Evolutionary conservation across 2,797 vertebrate species (phyloP).

Genomic region (Vireo griseus): DNA sequence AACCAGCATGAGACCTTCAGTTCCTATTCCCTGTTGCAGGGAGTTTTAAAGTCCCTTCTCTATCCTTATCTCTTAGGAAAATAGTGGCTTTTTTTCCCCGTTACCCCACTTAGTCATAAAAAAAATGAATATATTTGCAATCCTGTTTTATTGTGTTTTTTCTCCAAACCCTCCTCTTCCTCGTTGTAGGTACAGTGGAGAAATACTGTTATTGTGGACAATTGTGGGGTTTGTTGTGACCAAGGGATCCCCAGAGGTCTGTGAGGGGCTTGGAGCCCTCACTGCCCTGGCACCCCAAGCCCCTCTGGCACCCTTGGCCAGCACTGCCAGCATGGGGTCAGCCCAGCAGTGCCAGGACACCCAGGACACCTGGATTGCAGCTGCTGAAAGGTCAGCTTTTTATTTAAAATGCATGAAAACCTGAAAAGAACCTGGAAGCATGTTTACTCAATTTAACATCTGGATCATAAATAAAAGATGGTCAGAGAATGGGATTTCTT

Average conservation of each 20-base stretch:
- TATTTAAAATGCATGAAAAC: background rate
- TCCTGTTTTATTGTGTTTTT: background rate
- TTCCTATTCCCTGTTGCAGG: background rate
- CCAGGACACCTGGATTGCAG: fast-evolving
- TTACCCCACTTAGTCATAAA: background rate
- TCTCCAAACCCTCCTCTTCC: background rate
- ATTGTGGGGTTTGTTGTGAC: background rate
- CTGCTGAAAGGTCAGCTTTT: fast-evolving
- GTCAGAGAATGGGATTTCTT: background rate
- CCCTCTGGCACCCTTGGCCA: background rate
- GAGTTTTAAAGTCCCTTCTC: background rate
- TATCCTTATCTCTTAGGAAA: background rate
- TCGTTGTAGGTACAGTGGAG: background rate
- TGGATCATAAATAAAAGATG: slow-evolving; percentile 4
- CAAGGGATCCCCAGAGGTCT: background rate
- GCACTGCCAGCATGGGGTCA: background rate
- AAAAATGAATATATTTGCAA: background rate
- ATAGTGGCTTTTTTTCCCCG: fast-evolving
- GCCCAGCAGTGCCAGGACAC: background rate
- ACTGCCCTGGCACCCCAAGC: background rate
- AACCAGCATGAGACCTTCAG: background rate
- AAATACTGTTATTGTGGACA: background rate
- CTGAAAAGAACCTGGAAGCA: background rate
- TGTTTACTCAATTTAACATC: background rate
- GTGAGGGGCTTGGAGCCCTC: background rate